phyloP scores from a whole-genome alignment of 2,888 invertebrate species.

The Empis livida region DNA sequence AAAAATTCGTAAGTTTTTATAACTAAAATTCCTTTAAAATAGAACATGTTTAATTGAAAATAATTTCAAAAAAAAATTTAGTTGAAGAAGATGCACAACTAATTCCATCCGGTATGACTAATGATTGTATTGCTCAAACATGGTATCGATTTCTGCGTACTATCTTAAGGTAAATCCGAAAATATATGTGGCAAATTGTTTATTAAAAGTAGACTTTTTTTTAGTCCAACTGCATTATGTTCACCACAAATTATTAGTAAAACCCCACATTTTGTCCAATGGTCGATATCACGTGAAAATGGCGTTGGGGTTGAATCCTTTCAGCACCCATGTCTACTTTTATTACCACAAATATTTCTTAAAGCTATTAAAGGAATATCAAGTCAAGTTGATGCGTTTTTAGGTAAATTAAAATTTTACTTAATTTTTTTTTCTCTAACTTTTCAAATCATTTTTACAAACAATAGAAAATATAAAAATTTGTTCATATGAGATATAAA shows the following conservation, averaged over 20 bases:
- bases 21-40: not conserved
- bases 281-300: conserved; percentile 65
- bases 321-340: conserved; percentile 75
- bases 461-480: no score
- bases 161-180: no score
- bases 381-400: conserved; percentile 86
- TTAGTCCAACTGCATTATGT: conserved; percentile 87
- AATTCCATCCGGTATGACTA: conserved; percentile 71
- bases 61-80: conserved; percentile 32
- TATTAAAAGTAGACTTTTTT: no score
- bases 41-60: not conserved
- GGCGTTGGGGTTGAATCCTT: conserved; percentile 63
- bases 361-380: conserved; percentile 90
- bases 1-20: conserved; percentile 53
- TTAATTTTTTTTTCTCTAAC: not conserved
- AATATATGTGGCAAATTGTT: no score
- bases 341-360: conserved; percentile 78
- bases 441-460: not conserved
- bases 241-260: conserved; percentile 65
- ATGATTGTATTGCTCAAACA: conserved; percentile 84
- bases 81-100: conserved; percentile 76
- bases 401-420: conserved; percentile 51
- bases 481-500: no score
- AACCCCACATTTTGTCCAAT: conserved; percentile 55
- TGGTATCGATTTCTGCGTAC: conserved; percentile 94